These are phyloP conservation scores for Zeugodacus cucurbitae DNA, from an alignment of 1,140 invertebrate genomes.

Conservation along the genomic window DNA sequence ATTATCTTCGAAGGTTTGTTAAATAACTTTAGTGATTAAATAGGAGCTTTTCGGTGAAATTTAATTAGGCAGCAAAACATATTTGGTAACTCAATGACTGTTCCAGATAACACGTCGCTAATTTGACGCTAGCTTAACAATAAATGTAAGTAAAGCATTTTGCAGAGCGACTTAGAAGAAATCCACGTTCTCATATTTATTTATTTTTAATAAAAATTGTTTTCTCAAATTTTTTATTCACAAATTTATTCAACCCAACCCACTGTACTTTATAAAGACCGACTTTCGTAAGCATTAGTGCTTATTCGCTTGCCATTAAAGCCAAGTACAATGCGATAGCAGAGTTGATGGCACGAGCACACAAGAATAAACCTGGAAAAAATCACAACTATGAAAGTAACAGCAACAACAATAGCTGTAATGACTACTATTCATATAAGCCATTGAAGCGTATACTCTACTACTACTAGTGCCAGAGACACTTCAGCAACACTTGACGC, in stretches of 20 bases:
- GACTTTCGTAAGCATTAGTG: background rate
- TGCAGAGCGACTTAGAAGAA: too few species aligned
- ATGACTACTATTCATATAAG: constrained; percentile 5
- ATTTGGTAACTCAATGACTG: too few species aligned
- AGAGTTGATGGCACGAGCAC: background rate
- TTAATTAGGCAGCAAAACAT: too few species aligned
- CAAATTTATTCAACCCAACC: background rate
- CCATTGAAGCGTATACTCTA: background rate
- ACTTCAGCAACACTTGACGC: background rate
- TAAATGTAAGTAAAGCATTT: too few species aligned
- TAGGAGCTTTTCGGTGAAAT: too few species aligned
- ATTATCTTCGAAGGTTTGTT: too few species aligned
- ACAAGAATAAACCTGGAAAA: constrained; percentile 7
- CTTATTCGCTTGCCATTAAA: background rate
- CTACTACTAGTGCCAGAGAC: background rate
- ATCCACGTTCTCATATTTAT: too few species aligned
- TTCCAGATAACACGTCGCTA: too few species aligned
- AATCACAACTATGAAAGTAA: background rate
- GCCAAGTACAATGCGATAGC: background rate
- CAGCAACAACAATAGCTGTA: background rate
- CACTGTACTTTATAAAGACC: background rate
- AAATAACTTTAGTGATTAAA: too few species aligned
- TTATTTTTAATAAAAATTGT: too few species aligned
- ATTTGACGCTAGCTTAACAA: too few species aligned
- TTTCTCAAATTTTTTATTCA: too few species aligned